Evolutionary conservation across 2,113 vertebrate genomes (phyloP).

Genomic region (Brachypodius melanocephalos): DNA sequence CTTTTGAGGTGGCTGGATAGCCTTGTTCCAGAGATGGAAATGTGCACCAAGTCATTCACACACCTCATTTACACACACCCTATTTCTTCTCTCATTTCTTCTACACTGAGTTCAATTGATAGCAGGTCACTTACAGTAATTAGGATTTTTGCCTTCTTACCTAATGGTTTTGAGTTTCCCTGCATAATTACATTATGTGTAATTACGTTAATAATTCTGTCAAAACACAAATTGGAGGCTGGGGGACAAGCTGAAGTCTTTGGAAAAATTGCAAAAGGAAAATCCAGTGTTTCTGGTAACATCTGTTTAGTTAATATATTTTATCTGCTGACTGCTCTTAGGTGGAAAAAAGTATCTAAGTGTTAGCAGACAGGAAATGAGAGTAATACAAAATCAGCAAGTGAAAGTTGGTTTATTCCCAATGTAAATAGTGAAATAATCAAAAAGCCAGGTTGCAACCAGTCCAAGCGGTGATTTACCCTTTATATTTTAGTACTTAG

Average conservation of each 20-base stretch:
- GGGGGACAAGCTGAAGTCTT: not conserved
- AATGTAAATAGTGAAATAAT: conserved; percentile 44
- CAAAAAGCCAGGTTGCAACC: conserved; percentile 27
- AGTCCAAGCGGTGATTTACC: conserved; percentile 18
- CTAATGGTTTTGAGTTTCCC: not conserved
- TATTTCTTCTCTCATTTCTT: not conserved
- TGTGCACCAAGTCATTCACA: not conserved
- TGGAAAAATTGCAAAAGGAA: not conserved
- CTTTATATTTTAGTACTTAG: not conserved
- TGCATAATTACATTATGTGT: not conserved
- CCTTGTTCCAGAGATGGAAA: not conserved
- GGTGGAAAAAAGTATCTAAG: conserved; percentile 48
- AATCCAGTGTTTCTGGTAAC: not conserved
- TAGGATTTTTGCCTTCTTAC: not conserved
- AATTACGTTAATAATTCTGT: not conserved
- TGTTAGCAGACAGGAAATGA: conserved; percentile 35
- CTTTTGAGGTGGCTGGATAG: not conserved
- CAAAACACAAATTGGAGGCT: not conserved
- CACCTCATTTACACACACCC: not conserved
- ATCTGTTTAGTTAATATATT: conserved; percentile 6
- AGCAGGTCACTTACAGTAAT: not conserved
- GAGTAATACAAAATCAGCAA: not conserved
- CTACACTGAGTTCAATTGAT: not conserved
- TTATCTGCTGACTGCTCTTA: not conserved
- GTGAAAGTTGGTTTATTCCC: conserved; percentile 29